These are phyloP conservation scores for Blomia tropicalis DNA, from an alignment of 2,888 invertebrate species.

Conservation along the genomic window DNA sequence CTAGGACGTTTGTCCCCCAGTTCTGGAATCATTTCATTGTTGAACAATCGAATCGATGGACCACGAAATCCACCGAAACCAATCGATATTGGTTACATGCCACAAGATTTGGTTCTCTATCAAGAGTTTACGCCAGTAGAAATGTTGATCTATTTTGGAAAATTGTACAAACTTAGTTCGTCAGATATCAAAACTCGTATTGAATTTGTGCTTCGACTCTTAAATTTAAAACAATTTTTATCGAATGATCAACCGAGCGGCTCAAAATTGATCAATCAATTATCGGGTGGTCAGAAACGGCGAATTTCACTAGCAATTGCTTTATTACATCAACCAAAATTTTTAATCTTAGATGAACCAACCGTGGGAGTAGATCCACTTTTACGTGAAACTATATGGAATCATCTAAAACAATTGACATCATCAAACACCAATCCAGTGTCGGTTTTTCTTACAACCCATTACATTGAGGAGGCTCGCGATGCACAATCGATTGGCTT, in stretches of 20 bases:
- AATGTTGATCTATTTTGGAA: conserved; percentile 88
- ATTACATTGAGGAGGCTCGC: conserved; percentile 80
- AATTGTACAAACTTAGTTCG: conserved; percentile 81
- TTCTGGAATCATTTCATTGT: background rate
- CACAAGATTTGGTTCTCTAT: conserved; percentile 43
- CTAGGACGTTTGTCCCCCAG: conserved; percentile 4
- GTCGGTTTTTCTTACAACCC: conserved; percentile 53
- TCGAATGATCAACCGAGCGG: conserved; percentile 50
- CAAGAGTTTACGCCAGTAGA: conserved; percentile 65
- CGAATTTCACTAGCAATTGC: conserved; percentile 81
- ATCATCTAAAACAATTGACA: conserved; percentile 14
- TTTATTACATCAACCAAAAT: conserved; percentile 76
- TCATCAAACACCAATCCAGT: background rate
- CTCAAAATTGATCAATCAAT: conserved; percentile 47
- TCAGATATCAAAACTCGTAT: conserved; percentile 61
- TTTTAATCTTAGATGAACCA: conserved; percentile 77
- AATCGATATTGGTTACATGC: conserved; percentile 82
- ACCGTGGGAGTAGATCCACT: conserved; percentile 84
- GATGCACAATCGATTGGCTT: conserved; percentile 34
- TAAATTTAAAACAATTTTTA: conserved; percentile 77
- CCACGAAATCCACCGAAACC: background rate
- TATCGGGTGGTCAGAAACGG: conserved; percentile 73
- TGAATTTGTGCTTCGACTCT: conserved; percentile 47
- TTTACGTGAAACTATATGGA: conserved; percentile 38
- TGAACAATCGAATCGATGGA: background rate